Percentiles rank a stretch among this genome's conserved stretches.
These are phyloP conservation scores for Holothuria scabra DNA, from an alignment of 53 echinoderm and acorn worm species.

Conservation along the genomic window DNA sequence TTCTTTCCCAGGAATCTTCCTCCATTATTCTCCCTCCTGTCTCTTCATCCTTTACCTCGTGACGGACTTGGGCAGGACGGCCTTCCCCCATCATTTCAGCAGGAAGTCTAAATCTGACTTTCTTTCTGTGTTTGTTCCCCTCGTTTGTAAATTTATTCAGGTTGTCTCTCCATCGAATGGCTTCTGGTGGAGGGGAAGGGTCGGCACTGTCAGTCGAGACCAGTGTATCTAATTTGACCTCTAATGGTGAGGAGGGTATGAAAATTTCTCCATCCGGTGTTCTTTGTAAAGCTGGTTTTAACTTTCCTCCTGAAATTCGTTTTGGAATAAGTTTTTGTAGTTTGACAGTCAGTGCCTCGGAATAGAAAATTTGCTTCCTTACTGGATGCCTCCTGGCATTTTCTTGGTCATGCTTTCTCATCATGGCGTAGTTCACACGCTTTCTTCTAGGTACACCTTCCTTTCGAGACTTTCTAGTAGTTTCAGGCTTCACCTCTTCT, in stretches of 20 bases:
- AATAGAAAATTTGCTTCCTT: conserved; percentile 83
- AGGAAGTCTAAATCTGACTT: no score
- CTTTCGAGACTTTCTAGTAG: neutral
- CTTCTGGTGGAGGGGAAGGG: conserved; percentile 7
- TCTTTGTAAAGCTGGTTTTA: conserved; percentile 72
- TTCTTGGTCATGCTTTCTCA: conserved; percentile 60
- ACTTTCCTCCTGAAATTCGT: conserved; percentile 76
- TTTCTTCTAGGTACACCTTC: conserved; percentile 16
- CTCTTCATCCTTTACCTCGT: no score
- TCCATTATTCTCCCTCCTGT: no score
- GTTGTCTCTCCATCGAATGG: conserved; percentile 7
- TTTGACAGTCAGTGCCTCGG: conserved; percentile 70
- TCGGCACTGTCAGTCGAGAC: conserved; percentile 24
- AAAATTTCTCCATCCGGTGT: conserved; percentile 63
- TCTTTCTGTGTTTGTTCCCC: no score
- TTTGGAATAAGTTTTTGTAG: conserved; percentile 75
- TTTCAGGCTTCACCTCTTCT: neutral
- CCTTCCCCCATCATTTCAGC: no score
- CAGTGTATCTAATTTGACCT: conserved; percentile 57
- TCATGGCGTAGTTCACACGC: conserved; percentile 51
- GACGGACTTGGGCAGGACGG: no score
- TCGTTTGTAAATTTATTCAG: no score
- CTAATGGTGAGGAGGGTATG: conserved; percentile 51
- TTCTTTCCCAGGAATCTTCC: no score
- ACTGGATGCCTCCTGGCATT: conserved; percentile 73